Base-by-base conservation (phyloP, 2,113 vertebrate species). In the Dicerorhinus sumatrensis region DNA sequence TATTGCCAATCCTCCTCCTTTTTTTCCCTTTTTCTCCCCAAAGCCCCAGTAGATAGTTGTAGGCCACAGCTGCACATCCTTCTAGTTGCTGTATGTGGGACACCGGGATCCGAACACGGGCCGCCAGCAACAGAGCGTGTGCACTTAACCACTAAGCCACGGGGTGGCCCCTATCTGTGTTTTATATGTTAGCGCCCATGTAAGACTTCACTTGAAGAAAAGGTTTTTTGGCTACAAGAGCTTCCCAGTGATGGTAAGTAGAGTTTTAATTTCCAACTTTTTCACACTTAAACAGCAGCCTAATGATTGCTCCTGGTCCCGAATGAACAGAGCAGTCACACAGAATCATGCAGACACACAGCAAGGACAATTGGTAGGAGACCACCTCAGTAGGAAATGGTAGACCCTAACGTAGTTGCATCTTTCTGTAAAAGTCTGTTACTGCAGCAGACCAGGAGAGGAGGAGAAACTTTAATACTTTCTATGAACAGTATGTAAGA, bases 341-440 rank as follows among this genome's bases (percentile, higher is more conserved):
- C 88, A 96, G 90, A 54, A 73, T 90, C 89, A 67, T 33, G 93
- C 77, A 67, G 31, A 18, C 18, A 88, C 36, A 18, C 0, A 85
- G 60, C 13, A 72, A 84, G 36, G 42, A 39, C 31, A 25, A 6
- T 36, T 27, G 56, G 23, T 11, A 91, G 33, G 67, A 73, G 27
- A 48, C 42, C 6, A 75, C 58, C 60, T 69, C 56, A 70, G 81
- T 29, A 84, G 58, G 33, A 95, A 96, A 93, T 0, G 13, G 70
- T 23, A 84, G 70, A 88, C 23, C 63, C 8, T 79, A 25, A 56
- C 72, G 84, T 91, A 96, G 75, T 29, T 97, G 81, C 97, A 93
- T 96, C 89, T 95, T 94, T 89, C 82, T 62, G 69, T 90, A 85
- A 93, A 93, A 9, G 18, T 73, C 27, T 62, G 82, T 36, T 65